Percentiles rank a stretch among this genome's conserved stretches.
These are phyloP conservation scores for Scolopax mira DNA, from an alignment of 2,113 vertebrate species.

Conservation along the genomic window DNA sequence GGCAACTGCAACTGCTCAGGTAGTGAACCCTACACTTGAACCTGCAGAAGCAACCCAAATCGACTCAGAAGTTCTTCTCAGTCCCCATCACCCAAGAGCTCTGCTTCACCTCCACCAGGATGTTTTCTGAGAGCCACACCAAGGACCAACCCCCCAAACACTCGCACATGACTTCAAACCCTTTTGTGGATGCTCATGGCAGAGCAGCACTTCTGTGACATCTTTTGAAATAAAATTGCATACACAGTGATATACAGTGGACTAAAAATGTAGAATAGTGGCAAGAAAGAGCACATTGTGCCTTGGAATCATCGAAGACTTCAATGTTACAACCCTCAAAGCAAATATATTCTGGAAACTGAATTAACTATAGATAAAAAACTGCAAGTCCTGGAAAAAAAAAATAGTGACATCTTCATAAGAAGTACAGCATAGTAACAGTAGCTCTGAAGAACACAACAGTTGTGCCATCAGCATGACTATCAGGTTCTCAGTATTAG, in stretches of 20 bases:
- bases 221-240: background rate
- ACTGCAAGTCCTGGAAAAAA: background rate
- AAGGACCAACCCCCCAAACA: background rate
- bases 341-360: background rate
- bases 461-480: background rate
- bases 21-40: background rate
- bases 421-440: background rate
- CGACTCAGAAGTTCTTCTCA: background rate
- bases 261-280: background rate
- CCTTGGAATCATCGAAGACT: background rate
- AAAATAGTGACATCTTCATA: background rate
- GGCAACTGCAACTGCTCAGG: rapidly evolving
- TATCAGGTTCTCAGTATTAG: background rate
- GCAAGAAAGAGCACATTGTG: background rate
- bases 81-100: background rate
- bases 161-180: background rate
- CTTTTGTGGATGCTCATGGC: background rate
- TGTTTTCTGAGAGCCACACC: background rate
- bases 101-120: background rate
- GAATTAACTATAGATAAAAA: background rate
- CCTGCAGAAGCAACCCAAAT: background rate
- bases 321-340: background rate
- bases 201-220: background rate
- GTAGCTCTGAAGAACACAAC: background rate
- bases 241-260: rapidly evolving